These are phyloP conservation scores for Rhagonycha lutea DNA, from an alignment of 2,888 invertebrate species.

Conservation along the genomic window DNA sequence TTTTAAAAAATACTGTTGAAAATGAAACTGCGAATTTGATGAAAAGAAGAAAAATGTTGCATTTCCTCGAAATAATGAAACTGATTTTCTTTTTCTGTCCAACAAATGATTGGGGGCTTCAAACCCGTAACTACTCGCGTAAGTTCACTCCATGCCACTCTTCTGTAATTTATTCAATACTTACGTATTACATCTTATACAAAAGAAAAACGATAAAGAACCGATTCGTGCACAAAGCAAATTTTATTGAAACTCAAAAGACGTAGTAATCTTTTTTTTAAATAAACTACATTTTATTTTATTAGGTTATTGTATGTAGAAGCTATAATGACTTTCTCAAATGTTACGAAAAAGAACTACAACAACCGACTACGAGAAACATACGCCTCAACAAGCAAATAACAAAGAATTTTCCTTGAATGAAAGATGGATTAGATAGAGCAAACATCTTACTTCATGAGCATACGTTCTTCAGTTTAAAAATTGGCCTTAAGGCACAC, in stretches of 20 bases:
- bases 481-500: slow-evolving; percentile 13
- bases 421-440: slow-evolving; percentile 18
- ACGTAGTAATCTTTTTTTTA: not conserved
- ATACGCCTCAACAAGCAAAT: slow-evolving; percentile 8
- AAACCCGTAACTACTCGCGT: too few species aligned
- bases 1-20: too few species aligned
- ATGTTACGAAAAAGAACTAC: not conserved
- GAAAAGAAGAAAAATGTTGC: too few species aligned
- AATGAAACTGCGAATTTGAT: too few species aligned
- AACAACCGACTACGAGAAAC: not conserved
- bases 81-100: too few species aligned
- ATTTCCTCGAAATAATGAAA: too few species aligned
- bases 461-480: slow-evolving; percentile 16
- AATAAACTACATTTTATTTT: not conserved
- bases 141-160: too few species aligned
- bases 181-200: not conserved
- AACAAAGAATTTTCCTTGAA: slow-evolving; percentile 6
- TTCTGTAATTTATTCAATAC: not conserved
- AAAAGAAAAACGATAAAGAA: not conserved
- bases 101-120: too few species aligned
- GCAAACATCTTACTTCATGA: slow-evolving; percentile 17
- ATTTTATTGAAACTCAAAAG: not conserved
- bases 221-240: not conserved
- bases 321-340: not conserved
- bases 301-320: not conserved